Conservation (phyloP, 2,113 vertebrate genomes). For the Colossoma macropomum region DNA sequence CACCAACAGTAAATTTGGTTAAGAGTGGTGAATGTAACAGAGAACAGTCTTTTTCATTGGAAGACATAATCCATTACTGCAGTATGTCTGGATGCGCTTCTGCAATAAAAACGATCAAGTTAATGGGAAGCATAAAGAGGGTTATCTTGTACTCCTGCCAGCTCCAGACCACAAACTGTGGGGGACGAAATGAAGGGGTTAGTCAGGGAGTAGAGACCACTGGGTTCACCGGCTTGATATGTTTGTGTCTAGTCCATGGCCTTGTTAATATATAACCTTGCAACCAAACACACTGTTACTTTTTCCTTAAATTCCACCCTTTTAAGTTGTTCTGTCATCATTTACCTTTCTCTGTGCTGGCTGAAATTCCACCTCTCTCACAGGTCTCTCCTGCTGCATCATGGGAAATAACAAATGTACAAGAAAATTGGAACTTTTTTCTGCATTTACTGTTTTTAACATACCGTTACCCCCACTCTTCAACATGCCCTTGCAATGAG, state of each 20-base stretch:
- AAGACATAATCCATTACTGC: background rate
- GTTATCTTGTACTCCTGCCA: background rate
- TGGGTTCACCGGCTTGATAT: background rate
- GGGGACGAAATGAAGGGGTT: background rate
- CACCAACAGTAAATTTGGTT: background rate
- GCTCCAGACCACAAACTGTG: constrained; percentile 13
- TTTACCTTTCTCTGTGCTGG: constrained; percentile 79
- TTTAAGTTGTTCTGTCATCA: background rate
- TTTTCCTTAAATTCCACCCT: background rate
- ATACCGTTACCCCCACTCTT: no score
- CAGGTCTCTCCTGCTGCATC: constrained; percentile 73
- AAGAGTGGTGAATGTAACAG: background rate
- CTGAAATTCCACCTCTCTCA: constrained; percentile 70
- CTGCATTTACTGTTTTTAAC: background rate
- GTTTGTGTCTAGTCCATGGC: background rate
- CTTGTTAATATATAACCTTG: background rate
- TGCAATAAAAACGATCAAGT: background rate
- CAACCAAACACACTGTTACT: background rate
- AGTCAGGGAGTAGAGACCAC: background rate
- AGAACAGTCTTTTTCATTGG: background rate
- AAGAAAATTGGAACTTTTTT: background rate
- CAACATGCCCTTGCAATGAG: no score
- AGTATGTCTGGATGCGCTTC: background rate
- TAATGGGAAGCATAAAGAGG: background rate
- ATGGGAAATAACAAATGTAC: constrained; percentile 16